Evolutionary conservation across 2,797 vertebrate genomes (phyloP).

Genomic region (Merluccius polli): DNA sequence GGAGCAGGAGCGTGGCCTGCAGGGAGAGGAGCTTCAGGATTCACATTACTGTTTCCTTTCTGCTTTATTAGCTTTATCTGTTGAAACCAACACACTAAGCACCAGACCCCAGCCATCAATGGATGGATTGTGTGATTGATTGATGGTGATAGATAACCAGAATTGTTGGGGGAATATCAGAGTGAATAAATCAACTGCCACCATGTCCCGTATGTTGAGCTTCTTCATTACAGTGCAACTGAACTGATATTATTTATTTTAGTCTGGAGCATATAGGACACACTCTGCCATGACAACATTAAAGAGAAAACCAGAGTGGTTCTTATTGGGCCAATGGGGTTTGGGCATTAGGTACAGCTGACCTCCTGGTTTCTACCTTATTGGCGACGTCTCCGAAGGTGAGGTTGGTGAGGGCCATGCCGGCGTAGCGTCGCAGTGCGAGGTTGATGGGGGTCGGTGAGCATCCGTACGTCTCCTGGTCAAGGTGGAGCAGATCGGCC

Average conservation of each 20-base stretch:
- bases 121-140: background rate
- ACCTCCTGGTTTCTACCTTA: conserved; percentile 75
- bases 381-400: conserved; percentile 95
- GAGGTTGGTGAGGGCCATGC: conserved; percentile 96
- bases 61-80: background rate
- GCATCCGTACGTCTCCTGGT: conserved; percentile 89
- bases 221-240: background rate
- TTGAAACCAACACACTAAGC: too few species aligned
- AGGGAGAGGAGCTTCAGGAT: conserved; percentile 7
- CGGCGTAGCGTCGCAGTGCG: conserved; percentile 88
- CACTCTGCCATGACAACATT: too few species aligned
- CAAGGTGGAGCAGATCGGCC: conserved; percentile 89
- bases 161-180: background rate
- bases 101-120: background rate
- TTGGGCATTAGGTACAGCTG: background rate
- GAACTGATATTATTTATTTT: too few species aligned
- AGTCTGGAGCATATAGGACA: too few species aligned
- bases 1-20: conserved; percentile 88
- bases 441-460: conserved; percentile 91
- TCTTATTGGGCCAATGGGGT: background rate
- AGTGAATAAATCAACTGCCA: background rate
- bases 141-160: background rate
- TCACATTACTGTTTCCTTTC: background rate
- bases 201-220: background rate
- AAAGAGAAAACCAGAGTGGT: too few species aligned